Evolutionary conservation across 1,140 invertebrate species (phyloP), one percentile per base, ranked within the genome.

Genomic region (Pristionchus pacificus): DNA sequence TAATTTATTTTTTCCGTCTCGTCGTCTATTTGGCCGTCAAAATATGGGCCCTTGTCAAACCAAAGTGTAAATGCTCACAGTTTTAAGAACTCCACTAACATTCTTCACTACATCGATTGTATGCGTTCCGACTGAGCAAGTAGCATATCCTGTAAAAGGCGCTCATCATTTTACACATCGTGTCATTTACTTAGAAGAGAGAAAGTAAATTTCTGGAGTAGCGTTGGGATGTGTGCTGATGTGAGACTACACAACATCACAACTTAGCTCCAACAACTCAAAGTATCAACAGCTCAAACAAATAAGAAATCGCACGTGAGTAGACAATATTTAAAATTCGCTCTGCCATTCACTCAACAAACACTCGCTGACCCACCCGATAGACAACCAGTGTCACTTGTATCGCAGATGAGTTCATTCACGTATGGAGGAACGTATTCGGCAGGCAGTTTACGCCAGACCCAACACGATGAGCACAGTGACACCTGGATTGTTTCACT

Each of bases 331-430:
- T n/a, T n/a, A n/a, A n/a, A n/a, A n/a, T n/a, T n/a, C n/a, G n/a
- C n/a, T n/a, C n/a, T n/a, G n/a, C n/a, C n/a, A n/a, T n/a, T n/a
- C n/a, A n/a, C n/a, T n/a, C n/a, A n/a, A n/a, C n/a, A n/a, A n/a
- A n/a, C n/a, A n/a, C n/a, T n/a, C n/a, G n/a, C n/a, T n/a, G n/a
- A n/a, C n/a, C n/a, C n/a, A n/a, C 67, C 67, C 15, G 31, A 55
- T 3, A 69, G 30, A 69, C 67, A 69, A 19, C 58, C 60, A 15
- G 49, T 57, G 31, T 69, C 57, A 3, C 2, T 24, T 6, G 15
- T 28, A 32, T 69, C 67, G 64, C 67, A 69, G 27, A 69, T 65
- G 29, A 69, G 60, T 30, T 69, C 67, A 33, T 69, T 69, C 24
- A 69, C 59, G 57, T 69, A 69, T 49, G 65, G 67, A 10, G 67